These are phyloP conservation scores for Crocidura indochinensis DNA, from an alignment of 2,797 vertebrate genomes.

Conservation along the genomic window DNA sequence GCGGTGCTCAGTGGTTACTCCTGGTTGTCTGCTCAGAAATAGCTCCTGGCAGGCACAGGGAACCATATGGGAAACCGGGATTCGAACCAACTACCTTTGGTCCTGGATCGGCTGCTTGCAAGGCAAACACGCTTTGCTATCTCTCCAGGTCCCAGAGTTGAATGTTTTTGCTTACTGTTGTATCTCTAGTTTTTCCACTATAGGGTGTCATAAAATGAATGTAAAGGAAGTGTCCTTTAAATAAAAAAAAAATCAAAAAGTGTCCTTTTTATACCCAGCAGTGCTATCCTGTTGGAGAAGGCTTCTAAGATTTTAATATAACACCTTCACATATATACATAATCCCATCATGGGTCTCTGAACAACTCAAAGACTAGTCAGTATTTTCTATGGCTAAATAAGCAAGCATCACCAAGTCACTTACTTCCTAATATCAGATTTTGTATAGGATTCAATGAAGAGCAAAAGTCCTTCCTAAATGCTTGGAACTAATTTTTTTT, in stretches of 20 bases:
- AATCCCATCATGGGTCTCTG: not conserved
- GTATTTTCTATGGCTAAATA: conserved; percentile 1
- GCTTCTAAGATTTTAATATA: conserved; percentile 16
- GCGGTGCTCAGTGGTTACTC: too few species aligned
- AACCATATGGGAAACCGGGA: too few species aligned
- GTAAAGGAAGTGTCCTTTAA: not conserved
- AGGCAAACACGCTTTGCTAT: too few species aligned
- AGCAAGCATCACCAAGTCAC: not conserved
- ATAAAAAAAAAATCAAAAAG: too few species aligned
- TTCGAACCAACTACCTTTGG: too few species aligned
- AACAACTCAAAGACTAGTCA: conserved; percentile 37
- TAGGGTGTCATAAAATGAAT: not conserved
- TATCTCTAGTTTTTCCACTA: not conserved
- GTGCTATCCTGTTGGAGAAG: not conserved
- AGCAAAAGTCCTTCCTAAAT: not conserved
- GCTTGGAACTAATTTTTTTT: not conserved
- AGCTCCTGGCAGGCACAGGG: too few species aligned
- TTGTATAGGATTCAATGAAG: not conserved
- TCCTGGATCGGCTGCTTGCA: too few species aligned
- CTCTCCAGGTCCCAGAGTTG: too few species aligned
- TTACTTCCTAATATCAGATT: conserved; percentile 37
- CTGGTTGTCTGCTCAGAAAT: too few species aligned
- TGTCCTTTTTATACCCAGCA: not conserved
- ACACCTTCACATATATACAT: not conserved
- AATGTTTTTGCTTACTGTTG: not conserved